These are phyloP conservation scores for Aphelenchoides bicaudatus DNA, from an alignment of 2,888 invertebrate genomes.

Conservation along the genomic window DNA sequence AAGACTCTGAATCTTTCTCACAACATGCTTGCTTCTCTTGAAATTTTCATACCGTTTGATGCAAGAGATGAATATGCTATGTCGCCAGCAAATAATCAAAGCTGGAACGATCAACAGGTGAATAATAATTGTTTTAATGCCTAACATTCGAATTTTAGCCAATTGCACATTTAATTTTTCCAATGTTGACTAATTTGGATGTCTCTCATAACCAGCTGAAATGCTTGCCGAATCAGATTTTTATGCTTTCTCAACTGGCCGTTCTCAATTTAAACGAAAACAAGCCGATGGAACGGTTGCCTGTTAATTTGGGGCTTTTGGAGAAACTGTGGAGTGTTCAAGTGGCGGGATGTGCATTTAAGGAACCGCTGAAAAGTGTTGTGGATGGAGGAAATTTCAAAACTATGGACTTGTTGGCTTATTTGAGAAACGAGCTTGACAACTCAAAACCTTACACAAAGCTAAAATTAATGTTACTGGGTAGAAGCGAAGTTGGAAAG, in stretches of 20 bases:
- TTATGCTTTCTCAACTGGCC: conserved; percentile 81
- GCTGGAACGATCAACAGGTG: conserved; percentile 14
- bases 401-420: conserved; percentile 86
- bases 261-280: conserved; percentile 88
- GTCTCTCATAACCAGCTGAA: conserved; percentile 80
- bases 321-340: conserved; percentile 93
- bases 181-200: conserved; percentile 88
- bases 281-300: conserved; percentile 67
- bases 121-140: no score
- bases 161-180: conserved; percentile 71
- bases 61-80: not conserved
- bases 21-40: conserved; percentile 26
- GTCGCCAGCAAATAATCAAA: not conserved
- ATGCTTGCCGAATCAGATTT: conserved; percentile 74
- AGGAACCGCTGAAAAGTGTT: conserved; percentile 82
- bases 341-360: conserved; percentile 76
- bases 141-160: not conserved
- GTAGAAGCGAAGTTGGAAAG: conserved; percentile 76
- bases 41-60: conserved; percentile 31
- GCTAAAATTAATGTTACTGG: conserved; percentile 74
- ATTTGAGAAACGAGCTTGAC: conserved; percentile 73
- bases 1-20: conserved; percentile 75
- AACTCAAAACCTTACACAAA: conserved; percentile 83
- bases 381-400: conserved; percentile 84
- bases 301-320: conserved; percentile 88